A percentile compares a stretch with the other conserved stretches of the same genome.
phyloP scores from a whole-genome alignment of 2,888 invertebrate species.

The Monopis laevigella region DNA sequence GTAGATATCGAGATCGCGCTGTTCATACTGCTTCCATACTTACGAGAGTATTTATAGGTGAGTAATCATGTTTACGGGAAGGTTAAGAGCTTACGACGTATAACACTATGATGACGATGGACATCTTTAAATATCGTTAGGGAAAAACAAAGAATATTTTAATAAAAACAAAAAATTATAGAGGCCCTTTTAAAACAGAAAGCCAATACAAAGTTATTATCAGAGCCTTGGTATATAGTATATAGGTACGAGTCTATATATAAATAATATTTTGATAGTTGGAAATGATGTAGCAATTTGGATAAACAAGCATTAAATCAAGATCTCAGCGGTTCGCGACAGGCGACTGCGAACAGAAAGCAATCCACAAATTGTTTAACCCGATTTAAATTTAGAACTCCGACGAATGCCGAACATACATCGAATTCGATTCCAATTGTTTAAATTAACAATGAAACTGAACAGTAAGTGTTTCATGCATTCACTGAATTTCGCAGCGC shows the following conservation, averaged over 20 bases:
- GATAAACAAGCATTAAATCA: too few species aligned
- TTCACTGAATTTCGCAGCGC: slow-evolving; percentile 8
- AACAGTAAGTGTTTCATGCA: slow-evolving; percentile 26
- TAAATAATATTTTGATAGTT: too few species aligned
- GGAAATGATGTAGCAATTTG: too few species aligned
- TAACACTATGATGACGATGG: too few species aligned
- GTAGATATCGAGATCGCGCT: slow-evolving; percentile 50
- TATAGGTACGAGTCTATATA: too few species aligned
- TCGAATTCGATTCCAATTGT: slow-evolving; percentile 53
- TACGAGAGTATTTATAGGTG: slow-evolving; percentile 50
- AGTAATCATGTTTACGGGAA: slow-evolving; percentile 22
- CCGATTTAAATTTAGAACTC: slow-evolving; percentile 59
- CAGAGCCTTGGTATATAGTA: too few species aligned
- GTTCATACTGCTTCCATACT: slow-evolving; percentile 54
- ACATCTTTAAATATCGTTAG: too few species aligned
- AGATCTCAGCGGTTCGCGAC: slow-evolving; percentile 47
- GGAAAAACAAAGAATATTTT: too few species aligned
- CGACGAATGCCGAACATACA: slow-evolving; percentile 59
- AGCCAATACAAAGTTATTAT: too few species aligned
- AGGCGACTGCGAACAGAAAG: slow-evolving; percentile 38
- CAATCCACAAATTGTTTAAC: slow-evolving; percentile 63
- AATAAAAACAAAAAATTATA: too few species aligned
- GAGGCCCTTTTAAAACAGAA: too few species aligned
- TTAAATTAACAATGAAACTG: slow-evolving; percentile 50
- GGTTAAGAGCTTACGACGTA: slow-evolving; percentile 8